Evolutionary conservation across 2,113 vertebrate species (phyloP).

Genomic region (Seriola rivoliana): DNA sequence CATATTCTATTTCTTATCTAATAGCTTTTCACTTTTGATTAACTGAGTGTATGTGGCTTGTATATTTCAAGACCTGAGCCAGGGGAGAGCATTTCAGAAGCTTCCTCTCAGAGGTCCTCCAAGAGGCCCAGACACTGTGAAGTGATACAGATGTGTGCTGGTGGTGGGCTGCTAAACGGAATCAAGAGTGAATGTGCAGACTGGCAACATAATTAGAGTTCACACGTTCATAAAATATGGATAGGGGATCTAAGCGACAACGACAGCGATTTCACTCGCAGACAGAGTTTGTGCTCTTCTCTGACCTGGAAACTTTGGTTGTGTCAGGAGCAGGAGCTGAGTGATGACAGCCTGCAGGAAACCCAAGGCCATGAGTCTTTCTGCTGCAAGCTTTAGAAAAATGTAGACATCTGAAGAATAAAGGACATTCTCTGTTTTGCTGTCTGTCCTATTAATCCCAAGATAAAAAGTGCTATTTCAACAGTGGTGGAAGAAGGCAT

Average conservation of each 20-base stretch:
- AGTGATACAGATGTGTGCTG: conserved; percentile 39
- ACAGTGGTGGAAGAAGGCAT: background rate
- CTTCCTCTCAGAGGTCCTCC: conserved; percentile 41
- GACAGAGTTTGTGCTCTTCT: conserved; percentile 34
- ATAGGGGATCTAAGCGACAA: conserved; percentile 49
- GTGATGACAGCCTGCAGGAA: conserved; percentile 63
- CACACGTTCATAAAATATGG: conserved; percentile 75
- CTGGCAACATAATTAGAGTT: conserved; percentile 70
- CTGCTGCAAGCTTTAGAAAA: conserved; percentile 36
- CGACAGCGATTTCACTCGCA: conserved; percentile 29
- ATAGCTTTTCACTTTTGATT: conserved; percentile 76
- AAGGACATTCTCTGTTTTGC: background rate
- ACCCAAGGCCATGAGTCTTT: conserved; percentile 61
- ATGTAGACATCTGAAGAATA: conserved; percentile 42
- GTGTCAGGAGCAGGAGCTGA: conserved; percentile 47
- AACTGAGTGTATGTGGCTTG: conserved; percentile 51
- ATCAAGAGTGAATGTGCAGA: conserved; percentile 50
- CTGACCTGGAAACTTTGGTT: conserved; percentile 61
- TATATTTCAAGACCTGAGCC: conserved; percentile 63
- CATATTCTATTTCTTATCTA: conserved; percentile 63
- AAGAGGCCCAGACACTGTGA: conserved; percentile 11
- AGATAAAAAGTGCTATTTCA: background rate
- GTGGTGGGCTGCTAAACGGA: conserved; percentile 47
- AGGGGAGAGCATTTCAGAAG: conserved; percentile 50
- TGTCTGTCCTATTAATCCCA: background rate